These are phyloP conservation scores for Xiphophorus hellerii DNA, from an alignment of 2,113 vertebrate species.

Conservation along the genomic window DNA sequence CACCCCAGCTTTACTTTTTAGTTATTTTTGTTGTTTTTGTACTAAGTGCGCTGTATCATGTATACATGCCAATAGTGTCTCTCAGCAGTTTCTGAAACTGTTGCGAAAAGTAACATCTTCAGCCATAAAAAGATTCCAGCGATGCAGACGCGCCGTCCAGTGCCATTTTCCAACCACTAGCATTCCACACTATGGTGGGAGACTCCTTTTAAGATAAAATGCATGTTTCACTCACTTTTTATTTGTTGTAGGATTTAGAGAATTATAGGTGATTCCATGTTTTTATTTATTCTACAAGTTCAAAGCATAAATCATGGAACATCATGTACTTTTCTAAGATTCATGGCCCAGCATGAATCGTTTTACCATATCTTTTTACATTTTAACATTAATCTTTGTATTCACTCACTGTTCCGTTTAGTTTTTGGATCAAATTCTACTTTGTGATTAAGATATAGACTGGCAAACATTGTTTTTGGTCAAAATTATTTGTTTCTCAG, in stretches of 20 bases:
- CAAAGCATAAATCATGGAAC: neutral
- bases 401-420: too few species aligned
- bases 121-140: neutral
- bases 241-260: neutral
- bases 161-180: neutral
- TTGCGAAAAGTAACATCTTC: neutral
- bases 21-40: neutral
- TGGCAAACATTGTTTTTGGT: too few species aligned
- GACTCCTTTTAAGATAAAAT: neutral
- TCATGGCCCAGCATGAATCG: neutral
- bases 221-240: neutral
- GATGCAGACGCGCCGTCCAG: neutral
- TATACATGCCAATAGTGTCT: neutral
- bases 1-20: neutral
- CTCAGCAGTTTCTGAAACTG: neutral
- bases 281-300: neutral
- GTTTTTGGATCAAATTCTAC: too few species aligned
- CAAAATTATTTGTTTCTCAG: too few species aligned
- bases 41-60: neutral
- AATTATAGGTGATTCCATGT: neutral
- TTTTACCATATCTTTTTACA: neutral
- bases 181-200: neutral
- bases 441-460: neutral
- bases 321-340: neutral
- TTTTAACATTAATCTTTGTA: too few species aligned